Conservation (phyloP, 2,888 invertebrate genomes). For the Cactoblastis cactorum region DNA sequence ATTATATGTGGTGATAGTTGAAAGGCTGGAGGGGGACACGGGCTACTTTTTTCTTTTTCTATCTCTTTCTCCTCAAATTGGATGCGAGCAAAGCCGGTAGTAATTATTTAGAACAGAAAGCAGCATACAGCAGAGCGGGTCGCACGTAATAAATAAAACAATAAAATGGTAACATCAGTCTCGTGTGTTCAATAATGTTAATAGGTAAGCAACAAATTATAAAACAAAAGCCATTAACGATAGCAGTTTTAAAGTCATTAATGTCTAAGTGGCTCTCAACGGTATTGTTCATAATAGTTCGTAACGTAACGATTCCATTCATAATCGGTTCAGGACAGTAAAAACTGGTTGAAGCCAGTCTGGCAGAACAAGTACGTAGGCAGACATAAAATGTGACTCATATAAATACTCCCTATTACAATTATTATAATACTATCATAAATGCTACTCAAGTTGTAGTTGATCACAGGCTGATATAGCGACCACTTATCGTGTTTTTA, state of each 20-base stretch:
- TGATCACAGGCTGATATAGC: no score
- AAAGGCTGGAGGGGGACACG: no score
- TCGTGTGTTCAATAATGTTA: background rate
- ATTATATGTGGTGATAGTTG: no score
- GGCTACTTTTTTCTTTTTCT: no score
- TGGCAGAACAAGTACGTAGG: background rate
- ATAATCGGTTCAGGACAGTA: slow-evolving; percentile 1
- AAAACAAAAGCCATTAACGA: background rate
- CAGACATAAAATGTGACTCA: background rate
- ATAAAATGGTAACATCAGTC: background rate
- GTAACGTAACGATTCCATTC: slow-evolving; percentile 1
- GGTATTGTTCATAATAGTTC: slow-evolving; percentile 3
- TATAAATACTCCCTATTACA: background rate
- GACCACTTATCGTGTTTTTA: no score
- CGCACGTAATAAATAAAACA: no score
- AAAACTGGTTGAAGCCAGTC: slow-evolving; percentile 2
- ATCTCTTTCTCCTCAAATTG: no score
- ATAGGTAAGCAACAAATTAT: background rate
- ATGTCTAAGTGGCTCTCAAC: slow-evolving; percentile 4
- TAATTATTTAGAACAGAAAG: no score
- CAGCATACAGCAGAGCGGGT: no score
- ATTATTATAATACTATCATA: background rate
- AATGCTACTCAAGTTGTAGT: no score
- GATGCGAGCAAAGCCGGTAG: no score
- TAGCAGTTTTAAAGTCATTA: slow-evolving; percentile 1